Conservation (phyloP, 2,113 vertebrate species). For the Bothrops jararaca region DNA sequence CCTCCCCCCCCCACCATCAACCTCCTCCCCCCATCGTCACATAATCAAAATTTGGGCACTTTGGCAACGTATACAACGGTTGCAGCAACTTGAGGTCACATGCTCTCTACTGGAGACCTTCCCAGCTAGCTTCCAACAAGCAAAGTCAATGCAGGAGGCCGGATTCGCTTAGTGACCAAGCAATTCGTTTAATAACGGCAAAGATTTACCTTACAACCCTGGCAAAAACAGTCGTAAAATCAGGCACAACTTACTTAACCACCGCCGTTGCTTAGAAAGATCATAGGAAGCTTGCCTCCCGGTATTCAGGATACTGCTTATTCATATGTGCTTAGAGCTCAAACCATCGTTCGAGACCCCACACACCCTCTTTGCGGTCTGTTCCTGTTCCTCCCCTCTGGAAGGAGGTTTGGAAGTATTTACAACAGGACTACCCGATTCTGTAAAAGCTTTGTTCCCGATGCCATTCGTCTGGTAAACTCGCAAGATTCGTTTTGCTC, state of each 20-base stretch:
- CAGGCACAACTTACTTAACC: neutral
- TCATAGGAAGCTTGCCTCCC: too few relatives aligned
- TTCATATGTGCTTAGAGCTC: too few relatives aligned
- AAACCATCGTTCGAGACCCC: too few relatives aligned
- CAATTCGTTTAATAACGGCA: neutral
- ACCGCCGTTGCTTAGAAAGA: neutral
- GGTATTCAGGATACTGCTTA: too few relatives aligned
- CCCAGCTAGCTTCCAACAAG: neutral
- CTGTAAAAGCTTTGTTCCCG: too few relatives aligned
- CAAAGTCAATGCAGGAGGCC: neutral
- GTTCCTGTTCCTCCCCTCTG: too few relatives aligned
- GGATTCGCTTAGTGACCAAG: neutral
- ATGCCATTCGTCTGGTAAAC: too few relatives aligned
- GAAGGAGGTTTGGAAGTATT: too few relatives aligned
- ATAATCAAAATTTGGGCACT: neutral
- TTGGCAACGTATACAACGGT: neutral
- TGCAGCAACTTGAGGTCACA: neutral
- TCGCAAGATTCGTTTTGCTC: too few relatives aligned
- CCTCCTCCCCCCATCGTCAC: neutral
- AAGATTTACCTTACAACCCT: neutral
- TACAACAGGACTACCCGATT: too few relatives aligned
- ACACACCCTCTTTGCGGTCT: too few relatives aligned
- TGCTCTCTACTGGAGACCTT: neutral
- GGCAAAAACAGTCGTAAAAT: neutral
- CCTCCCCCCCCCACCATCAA: neutral